Evolutionary conservation across 1,140 invertebrate species (phyloP), one percentile per base, ranked within the genome.

Genomic region (Atta colombica): DNA sequence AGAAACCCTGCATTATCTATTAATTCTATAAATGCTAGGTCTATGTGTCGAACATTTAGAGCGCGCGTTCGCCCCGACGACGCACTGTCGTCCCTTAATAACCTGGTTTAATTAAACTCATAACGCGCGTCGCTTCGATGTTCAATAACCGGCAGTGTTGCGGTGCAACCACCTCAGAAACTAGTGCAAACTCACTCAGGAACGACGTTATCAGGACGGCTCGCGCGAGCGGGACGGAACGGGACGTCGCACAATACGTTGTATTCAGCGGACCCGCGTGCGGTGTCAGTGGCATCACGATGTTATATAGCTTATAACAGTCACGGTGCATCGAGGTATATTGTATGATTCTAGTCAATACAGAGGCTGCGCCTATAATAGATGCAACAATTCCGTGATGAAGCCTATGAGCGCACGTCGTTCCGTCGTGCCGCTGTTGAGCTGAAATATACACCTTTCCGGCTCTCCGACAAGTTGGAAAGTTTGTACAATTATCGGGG

Each of bases 21-120:
- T 7, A 25, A 55, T 55, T 80, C 8, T 55, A 12, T 14, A 7
- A 69, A 39, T 1, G 45, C 31, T 18, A 35, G 45, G 16, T 39
- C n/a, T 55, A 28, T 12, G 25, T 7, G 16, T 31, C 39, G 68
- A 61, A 66, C 16, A 78, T 3, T 51, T 51, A 35, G 31, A 58
- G 35, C 31, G 51, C 74, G 35, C 8, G 3, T 45, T n/a, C 35
- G 39, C 3, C 2, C 6, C 10, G 45, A 18, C 45, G 53, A 12
- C 45, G 53, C 51, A 39, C 1, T 25, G n/a, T 4, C 31, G 49
- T 84, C 68, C 55, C 85, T 88, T 72, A 86, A 84, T 84, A 90
- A 90, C 82, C 88, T 66, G 85, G 75, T 92, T 92, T 92, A 92
- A 93, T 93, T 92, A 91, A 93, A 92, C 90, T 90, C 74, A 80